These are phyloP conservation scores for Mesoclemmys tuberculata DNA, from an alignment of 2,113 vertebrate genomes.

Conservation along the genomic window DNA sequence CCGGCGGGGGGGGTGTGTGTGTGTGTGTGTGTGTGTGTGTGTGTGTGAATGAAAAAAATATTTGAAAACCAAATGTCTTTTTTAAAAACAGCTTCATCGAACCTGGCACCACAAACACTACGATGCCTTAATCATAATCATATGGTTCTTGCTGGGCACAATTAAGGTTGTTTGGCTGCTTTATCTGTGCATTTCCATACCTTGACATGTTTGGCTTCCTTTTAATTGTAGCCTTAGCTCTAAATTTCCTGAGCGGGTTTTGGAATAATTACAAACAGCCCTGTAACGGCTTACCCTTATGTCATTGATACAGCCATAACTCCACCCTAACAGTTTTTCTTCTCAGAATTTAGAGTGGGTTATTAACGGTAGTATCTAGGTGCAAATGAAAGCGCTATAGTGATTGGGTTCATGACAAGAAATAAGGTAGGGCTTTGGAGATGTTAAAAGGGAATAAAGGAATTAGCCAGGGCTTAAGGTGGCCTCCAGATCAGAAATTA, in stretches of 20 bases:
- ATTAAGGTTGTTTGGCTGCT: neutral
- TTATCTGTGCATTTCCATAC: neutral
- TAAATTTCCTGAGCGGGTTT: neutral
- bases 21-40: too few species aligned
- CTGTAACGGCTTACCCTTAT: neutral
- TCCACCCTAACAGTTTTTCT: neutral
- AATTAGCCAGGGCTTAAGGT: neutral
- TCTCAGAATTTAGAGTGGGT: neutral
- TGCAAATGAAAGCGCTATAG: neutral
- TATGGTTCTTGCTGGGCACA: neutral
- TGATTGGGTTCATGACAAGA: neutral
- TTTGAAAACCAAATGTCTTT: slow-evolving; percentile 21
- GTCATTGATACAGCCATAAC: neutral
- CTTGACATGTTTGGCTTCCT: neutral
- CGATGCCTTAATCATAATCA: neutral
- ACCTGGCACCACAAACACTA: neutral
- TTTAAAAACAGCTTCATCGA: neutral
- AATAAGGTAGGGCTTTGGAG: neutral
- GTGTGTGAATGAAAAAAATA: neutral
- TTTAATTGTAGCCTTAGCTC: neutral
- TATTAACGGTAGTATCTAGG: neutral
- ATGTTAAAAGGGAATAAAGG: neutral
- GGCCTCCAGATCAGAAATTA: neutral
- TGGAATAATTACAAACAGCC: neutral
- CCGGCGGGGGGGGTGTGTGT: slow-evolving; percentile 9